Evolutionary conservation across 1,140 invertebrate genomes (phyloP).

Genomic region (Drosophila nasuta): DNA sequence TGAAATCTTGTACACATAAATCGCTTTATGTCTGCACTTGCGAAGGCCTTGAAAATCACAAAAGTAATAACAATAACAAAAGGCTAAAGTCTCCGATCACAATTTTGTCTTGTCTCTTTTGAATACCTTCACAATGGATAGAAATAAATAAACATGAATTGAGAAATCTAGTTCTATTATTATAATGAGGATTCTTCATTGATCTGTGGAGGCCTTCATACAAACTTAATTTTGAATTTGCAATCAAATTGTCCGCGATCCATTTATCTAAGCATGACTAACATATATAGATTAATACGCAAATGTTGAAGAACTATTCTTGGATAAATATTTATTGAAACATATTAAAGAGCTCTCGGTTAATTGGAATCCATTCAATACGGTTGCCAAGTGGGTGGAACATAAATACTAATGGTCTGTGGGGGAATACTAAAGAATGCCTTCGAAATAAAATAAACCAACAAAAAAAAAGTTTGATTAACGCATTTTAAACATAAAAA

Average conservation of each 20-base stretch:
- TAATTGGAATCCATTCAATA: slow-evolving; percentile 9
- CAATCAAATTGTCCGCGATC: background rate
- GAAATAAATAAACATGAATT: background rate
- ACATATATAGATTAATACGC: background rate
- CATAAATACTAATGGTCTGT: slow-evolving; percentile 12
- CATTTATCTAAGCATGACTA: too few relatives aligned
- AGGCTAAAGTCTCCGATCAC: background rate
- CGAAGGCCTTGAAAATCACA: slow-evolving; percentile 19
- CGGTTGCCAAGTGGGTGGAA: background rate
- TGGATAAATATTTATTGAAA: slow-evolving; percentile 9
- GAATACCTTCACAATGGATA: background rate
- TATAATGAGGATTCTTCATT: background rate
- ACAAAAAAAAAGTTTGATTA: slow-evolving; percentile 15
- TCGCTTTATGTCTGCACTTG: slow-evolving; percentile 18
- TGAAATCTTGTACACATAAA: slow-evolving; percentile 58
- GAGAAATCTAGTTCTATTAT: slow-evolving; percentile 2
- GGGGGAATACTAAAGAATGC: slow-evolving; percentile 10
- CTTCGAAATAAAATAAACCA: slow-evolving; percentile 10
- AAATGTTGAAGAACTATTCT: background rate
- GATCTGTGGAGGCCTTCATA: background rate
- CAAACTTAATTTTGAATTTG: background rate
- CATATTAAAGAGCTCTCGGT: background rate
- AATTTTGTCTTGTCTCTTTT: too few relatives aligned
- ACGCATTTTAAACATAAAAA: slow-evolving; percentile 1
- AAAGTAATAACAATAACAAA: slow-evolving; percentile 19